Evolutionary conservation across 1,140 invertebrate species (phyloP).

Genomic region (Sarcophaga bullata): DNA sequence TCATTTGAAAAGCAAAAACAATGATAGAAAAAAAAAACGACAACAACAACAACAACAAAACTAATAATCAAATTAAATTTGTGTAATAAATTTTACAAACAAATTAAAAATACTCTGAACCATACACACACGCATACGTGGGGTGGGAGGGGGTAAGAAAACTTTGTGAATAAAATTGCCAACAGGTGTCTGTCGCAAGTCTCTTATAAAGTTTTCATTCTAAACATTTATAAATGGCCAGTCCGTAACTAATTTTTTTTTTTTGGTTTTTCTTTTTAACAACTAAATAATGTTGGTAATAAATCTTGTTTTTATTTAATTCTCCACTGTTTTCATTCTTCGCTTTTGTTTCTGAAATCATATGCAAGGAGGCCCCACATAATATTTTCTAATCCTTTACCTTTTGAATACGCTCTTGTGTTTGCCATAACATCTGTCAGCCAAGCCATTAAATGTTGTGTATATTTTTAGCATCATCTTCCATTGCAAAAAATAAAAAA

Average conservation of each 20-base stretch:
- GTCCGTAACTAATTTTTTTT: too few species aligned
- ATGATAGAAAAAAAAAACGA: background rate
- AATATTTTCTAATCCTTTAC: background rate
- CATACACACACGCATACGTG: too few species aligned
- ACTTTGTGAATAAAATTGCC: background rate
- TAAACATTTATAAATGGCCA: too few species aligned
- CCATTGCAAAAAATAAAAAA: background rate
- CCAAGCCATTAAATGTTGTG: constrained; percentile 27
- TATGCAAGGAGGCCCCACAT: background rate
- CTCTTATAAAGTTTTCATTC: background rate
- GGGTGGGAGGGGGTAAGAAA: background rate
- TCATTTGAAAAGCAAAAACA: background rate
- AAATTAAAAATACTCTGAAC: background rate
- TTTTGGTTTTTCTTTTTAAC: too few species aligned
- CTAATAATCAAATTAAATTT: background rate
- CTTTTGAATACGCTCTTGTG: background rate
- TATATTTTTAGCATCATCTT: constrained; percentile 34
- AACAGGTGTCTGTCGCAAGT: background rate
- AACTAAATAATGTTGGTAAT: too few species aligned
- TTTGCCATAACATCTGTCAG: constrained; percentile 34
- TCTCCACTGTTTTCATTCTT: background rate
- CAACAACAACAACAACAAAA: too few species aligned
- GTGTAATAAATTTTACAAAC: background rate
- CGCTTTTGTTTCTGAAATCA: background rate
- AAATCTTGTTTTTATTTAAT: background rate